These are phyloP conservation scores for Meteorus sp. DNA, from an alignment of 1,140 invertebrate genomes.

Conservation along the genomic window DNA sequence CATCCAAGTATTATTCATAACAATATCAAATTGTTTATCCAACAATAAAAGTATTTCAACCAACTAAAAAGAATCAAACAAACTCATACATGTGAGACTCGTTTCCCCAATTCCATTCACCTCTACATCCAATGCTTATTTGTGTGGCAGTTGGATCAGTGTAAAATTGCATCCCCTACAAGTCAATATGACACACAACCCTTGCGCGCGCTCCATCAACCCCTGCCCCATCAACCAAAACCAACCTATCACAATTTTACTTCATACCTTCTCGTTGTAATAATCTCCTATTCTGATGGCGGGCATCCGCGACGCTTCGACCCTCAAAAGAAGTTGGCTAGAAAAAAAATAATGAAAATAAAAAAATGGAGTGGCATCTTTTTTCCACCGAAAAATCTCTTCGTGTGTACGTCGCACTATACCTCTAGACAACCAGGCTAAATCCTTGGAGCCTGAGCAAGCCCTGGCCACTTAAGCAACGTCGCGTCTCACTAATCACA, in stretches of 20 bases:
- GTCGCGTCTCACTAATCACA: constrained; percentile 52
- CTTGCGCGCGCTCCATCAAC: neutral
- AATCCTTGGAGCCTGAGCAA: constrained; percentile 34
- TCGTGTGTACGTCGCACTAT: constrained; percentile 22
- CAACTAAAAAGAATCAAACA: too few species aligned
- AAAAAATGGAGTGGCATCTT: constrained; percentile 50
- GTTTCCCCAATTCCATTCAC: too few species aligned
- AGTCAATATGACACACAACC: too few species aligned
- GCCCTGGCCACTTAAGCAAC: constrained; percentile 52
- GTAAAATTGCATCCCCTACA: too few species aligned
- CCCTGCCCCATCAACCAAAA: constrained; percentile 14
- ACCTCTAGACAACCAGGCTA: constrained; percentile 37
- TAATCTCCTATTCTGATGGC: constrained; percentile 49
- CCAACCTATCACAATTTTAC: too few species aligned
- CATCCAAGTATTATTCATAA: too few species aligned
- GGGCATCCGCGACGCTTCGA: constrained; percentile 55
- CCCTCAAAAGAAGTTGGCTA: constrained; percentile 51
- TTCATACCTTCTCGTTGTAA: constrained; percentile 35
- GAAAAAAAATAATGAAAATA: too few species aligned
- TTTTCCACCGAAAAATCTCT: constrained; percentile 47
- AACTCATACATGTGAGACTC: too few species aligned
- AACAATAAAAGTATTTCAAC: too few species aligned
- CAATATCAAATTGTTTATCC: too few species aligned
- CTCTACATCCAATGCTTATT: too few species aligned
- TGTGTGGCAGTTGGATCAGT: too few species aligned